Conservation (phyloP, 1,140 invertebrate genomes). For the Drosophila parvula region DNA sequence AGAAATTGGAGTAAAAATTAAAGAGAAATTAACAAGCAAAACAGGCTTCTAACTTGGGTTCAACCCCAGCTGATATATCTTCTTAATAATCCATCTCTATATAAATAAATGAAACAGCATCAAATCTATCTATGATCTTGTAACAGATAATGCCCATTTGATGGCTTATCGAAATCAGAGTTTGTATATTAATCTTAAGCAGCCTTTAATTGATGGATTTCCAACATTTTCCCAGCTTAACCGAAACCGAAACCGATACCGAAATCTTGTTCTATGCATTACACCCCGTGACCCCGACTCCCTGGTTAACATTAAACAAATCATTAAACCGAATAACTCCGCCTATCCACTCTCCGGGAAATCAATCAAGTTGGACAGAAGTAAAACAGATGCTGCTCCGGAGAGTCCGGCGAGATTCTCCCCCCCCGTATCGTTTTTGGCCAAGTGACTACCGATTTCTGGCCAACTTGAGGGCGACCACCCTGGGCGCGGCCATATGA, state of each 20-base stretch:
- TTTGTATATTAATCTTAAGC: background rate
- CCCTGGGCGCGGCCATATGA: constrained; percentile 26
- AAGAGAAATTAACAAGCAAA: background rate
- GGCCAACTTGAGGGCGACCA: constrained; percentile 46
- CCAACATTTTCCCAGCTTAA: constrained; percentile 21
- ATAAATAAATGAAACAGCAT: too few relatives aligned
- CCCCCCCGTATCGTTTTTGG: background rate
- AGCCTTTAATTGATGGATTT: constrained; percentile 29
- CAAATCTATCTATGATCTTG: background rate
- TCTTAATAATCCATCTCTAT: too few relatives aligned
- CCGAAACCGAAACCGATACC: background rate
- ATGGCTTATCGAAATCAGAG: background rate
- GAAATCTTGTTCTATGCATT: constrained; percentile 14
- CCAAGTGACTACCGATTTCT: constrained; percentile 42
- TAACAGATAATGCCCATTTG: background rate
- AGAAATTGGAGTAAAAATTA: background rate
- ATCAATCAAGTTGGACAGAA: constrained; percentile 44
- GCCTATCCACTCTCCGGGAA: constrained; percentile 10
- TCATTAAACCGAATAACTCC: constrained; percentile 16
- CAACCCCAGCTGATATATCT: background rate
- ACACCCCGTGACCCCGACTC: constrained; percentile 19
- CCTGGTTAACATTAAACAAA: constrained; percentile 26
- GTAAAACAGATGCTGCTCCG: constrained; percentile 31
- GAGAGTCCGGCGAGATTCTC: background rate
- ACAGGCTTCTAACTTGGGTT: background rate